Evolutionary conservation across 2,888 invertebrate species (phyloP).

Genomic region (Metellina segmentata): DNA sequence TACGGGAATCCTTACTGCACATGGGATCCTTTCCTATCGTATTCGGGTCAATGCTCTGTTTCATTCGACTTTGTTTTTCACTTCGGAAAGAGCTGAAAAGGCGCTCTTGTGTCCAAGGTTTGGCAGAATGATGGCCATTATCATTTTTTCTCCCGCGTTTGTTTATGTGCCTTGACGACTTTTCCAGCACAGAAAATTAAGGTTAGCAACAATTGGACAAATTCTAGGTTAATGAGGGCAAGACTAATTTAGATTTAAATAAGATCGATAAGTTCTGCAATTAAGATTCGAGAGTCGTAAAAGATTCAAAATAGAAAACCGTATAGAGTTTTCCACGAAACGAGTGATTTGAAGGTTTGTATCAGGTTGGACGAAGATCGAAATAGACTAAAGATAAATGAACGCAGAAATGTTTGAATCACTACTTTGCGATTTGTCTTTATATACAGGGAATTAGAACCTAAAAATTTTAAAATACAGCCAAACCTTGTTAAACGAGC

Average conservation of each 20-base stretch:
- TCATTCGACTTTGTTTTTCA: background rate
- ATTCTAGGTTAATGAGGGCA: constrained; percentile 30
- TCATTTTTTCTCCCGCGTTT: background rate
- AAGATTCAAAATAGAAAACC: constrained; percentile 15
- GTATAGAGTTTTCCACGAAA: background rate
- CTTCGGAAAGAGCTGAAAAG: constrained; percentile 10
- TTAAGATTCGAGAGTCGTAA: background rate
- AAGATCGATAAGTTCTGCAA: constrained; percentile 19
- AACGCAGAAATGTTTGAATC: background rate
- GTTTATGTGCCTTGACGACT: background rate
- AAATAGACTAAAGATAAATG: background rate
- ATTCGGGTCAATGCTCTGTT: constrained; percentile 45
- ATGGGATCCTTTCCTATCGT: background rate
- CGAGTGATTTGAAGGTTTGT: background rate
- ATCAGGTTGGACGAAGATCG: background rate
- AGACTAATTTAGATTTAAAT: constrained; percentile 15
- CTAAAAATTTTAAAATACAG: too few relatives aligned
- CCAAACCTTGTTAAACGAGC: too few relatives aligned
- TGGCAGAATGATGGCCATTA: background rate
- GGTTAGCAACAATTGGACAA: constrained; percentile 25
- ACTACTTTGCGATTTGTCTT: too few relatives aligned
- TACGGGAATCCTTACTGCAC: constrained; percentile 11
- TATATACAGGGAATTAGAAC: too few relatives aligned
- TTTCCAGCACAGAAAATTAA: constrained; percentile 29
- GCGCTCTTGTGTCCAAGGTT: constrained; percentile 8